Conservation (phyloP, 1,140 invertebrate genomes). For the Lucilia cuprina region DNA sequence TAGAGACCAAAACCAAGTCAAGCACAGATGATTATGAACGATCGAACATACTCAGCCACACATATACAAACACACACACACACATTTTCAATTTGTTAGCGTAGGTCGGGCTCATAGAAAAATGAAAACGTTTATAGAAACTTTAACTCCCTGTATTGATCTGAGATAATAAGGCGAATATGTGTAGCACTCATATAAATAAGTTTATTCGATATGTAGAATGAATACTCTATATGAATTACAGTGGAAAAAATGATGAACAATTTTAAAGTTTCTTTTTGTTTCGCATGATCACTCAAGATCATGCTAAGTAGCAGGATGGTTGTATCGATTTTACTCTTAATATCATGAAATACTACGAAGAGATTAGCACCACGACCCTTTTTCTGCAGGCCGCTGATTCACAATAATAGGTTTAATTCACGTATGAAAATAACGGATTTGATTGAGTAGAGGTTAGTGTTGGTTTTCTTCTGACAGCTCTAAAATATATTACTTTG, state of each 20-base stretch:
- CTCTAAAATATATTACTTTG: too few relatives aligned
- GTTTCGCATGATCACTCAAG: too few relatives aligned
- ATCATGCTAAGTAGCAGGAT: too few relatives aligned
- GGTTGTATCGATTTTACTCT: too few relatives aligned
- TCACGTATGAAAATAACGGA: too few relatives aligned
- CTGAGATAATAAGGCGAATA: slow-evolving; percentile 15
- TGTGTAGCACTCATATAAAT: neutral
- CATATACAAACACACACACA: neutral
- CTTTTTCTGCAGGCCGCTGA: too few relatives aligned
- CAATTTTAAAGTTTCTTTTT: too few relatives aligned
- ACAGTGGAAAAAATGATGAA: neutral
- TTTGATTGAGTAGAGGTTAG: too few relatives aligned
- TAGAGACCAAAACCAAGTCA: neutral
- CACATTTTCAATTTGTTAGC: slow-evolving; percentile 21
- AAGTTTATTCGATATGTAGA: neutral
- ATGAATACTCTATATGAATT: neutral
- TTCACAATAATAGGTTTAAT: too few relatives aligned
- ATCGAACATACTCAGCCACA: neutral
- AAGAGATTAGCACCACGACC: too few relatives aligned
- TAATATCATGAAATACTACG: too few relatives aligned
- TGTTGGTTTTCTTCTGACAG: too few relatives aligned
- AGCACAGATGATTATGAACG: slow-evolving; percentile 2
- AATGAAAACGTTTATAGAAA: slow-evolving; percentile 24
- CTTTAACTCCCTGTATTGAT: slow-evolving; percentile 33
- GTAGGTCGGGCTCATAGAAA: slow-evolving; percentile 18